phyloP scores from a whole-genome alignment of 2,888 invertebrate genomes.

The Auanema freiburgensis region DNA sequence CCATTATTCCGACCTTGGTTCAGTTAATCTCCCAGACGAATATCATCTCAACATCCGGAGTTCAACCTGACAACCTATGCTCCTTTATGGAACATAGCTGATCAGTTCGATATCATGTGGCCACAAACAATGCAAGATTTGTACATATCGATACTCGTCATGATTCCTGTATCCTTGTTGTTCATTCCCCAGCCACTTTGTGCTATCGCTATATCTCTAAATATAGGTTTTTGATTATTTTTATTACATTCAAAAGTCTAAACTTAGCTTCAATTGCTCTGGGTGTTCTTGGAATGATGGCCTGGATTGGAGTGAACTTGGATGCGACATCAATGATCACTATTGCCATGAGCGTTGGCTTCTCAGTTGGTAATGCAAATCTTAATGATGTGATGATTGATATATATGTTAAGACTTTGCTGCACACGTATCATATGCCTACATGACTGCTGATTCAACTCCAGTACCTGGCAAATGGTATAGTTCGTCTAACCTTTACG shows the following conservation, averaged over 20 bases:
- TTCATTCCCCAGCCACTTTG: slow-evolving; percentile 58
- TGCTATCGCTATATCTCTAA: slow-evolving; percentile 45
- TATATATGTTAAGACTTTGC: slow-evolving; percentile 44
- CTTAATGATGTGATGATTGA: not conserved
- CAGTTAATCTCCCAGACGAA: slow-evolving; percentile 22
- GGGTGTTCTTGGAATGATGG: slow-evolving; percentile 57
- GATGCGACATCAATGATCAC: slow-evolving; percentile 62
- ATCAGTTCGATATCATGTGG: slow-evolving; percentile 59
- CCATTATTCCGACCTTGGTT: not conserved
- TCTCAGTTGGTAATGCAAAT: slow-evolving; percentile 43
- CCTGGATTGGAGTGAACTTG: slow-evolving; percentile 40
- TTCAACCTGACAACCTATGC: slow-evolving; percentile 47
- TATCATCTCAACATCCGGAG: slow-evolving; percentile 26
- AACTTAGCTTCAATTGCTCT: slow-evolving; percentile 50
- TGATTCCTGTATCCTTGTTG: slow-evolving; percentile 53
- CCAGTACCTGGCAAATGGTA: slow-evolving; percentile 12
- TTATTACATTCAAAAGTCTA: not conserved
- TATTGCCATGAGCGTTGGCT: slow-evolving; percentile 61
- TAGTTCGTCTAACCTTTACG: too few relatives aligned
- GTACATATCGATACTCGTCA: slow-evolving; percentile 54
- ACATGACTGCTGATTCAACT: slow-evolving; percentile 35
- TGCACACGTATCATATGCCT: slow-evolving; percentile 57
- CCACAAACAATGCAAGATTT: slow-evolving; percentile 58
- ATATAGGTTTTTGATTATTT: slow-evolving; percentile 25
- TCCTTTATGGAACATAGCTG: slow-evolving; percentile 55